Conservation (phyloP, 2,113 vertebrate genomes). For the Scomber japonicus region DNA sequence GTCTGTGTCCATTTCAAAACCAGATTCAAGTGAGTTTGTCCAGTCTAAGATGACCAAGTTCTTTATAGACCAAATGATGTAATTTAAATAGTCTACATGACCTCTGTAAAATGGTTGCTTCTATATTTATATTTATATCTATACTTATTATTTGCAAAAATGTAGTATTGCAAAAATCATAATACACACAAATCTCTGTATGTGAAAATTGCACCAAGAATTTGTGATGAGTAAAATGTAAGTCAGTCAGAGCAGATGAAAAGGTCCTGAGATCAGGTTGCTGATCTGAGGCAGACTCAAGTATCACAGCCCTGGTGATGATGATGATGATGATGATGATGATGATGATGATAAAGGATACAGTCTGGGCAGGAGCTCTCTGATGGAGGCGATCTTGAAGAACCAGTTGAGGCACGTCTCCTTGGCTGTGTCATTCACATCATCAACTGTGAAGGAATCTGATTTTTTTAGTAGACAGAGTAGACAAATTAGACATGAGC, state of each 20-base stretch:
- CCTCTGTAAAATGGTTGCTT: too few species aligned
- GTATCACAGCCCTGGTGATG: background rate
- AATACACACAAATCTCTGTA: too few species aligned
- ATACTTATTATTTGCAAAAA: too few species aligned
- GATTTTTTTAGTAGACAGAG: conserved; percentile 12
- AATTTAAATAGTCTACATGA: too few species aligned
- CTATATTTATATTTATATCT: too few species aligned
- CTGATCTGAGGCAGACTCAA: background rate
- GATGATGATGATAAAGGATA: conserved; percentile 86
- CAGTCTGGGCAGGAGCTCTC: conserved; percentile 96
- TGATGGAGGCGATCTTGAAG: conserved; percentile 98
- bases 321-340: background rate
- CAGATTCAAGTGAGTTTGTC: background rate
- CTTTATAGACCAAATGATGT: too few species aligned
- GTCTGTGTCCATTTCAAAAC: background rate
- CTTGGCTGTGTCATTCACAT: conserved; percentile 94
- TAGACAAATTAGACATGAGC: background rate
- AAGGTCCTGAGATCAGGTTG: too few species aligned
- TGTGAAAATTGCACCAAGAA: too few species aligned
- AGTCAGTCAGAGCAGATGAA: too few species aligned
- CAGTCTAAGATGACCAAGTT: too few species aligned
- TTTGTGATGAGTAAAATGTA: too few species aligned
- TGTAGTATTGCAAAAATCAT: too few species aligned
- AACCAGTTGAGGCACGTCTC: conserved; percentile 99
- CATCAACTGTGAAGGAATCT: conserved; percentile 93